Percentiles rank a stretch among this genome's conserved stretches.
Evolutionary conservation across 2,797 vertebrate species (phyloP).

Genomic region (Mastacembelus armatus): DNA sequence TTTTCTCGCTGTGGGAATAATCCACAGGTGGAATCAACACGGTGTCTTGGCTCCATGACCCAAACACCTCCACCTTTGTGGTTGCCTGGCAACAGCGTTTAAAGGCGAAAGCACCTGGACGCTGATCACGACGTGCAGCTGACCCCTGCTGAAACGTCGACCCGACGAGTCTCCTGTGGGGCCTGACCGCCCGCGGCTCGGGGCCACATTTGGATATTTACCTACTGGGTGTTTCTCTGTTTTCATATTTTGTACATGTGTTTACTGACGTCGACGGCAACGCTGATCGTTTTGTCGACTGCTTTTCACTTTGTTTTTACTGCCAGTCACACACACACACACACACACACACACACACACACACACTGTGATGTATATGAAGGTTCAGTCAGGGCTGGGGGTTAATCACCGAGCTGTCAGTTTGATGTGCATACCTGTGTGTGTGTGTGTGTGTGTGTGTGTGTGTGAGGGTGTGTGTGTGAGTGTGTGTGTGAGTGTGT

Average conservation of each 20-base stretch:
- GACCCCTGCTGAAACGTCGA: neutral
- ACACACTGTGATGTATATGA: constrained; percentile 45
- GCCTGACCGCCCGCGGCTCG: neutral
- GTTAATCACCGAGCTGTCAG: constrained; percentile 70
- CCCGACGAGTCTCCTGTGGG: neutral
- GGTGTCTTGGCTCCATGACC: too few relatives aligned
- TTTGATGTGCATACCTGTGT: constrained; percentile 57
- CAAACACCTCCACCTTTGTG: constrained; percentile 5
- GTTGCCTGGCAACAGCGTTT: constrained; percentile 43
- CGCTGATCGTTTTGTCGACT: constrained; percentile 9
- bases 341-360: constrained; percentile 18
- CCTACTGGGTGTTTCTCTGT: constrained; percentile 12
- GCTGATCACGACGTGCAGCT: neutral
- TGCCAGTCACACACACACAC: neutral
- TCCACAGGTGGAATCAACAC: too few relatives aligned
- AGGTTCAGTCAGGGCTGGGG: constrained; percentile 35
- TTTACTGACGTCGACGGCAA: neutral
- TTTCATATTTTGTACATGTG: constrained; percentile 4
- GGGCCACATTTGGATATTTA: neutral
- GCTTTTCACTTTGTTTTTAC: constrained; percentile 33
- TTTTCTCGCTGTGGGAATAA: neutral
- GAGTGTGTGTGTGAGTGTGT: too few relatives aligned
- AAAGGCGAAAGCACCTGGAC: neutral
- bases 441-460: constrained; percentile 52
- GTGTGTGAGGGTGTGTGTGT: too few relatives aligned